phyloP scores from a whole-genome alignment of 2,113 vertebrate genomes.

The Sminthopsis crassicaudata region DNA sequence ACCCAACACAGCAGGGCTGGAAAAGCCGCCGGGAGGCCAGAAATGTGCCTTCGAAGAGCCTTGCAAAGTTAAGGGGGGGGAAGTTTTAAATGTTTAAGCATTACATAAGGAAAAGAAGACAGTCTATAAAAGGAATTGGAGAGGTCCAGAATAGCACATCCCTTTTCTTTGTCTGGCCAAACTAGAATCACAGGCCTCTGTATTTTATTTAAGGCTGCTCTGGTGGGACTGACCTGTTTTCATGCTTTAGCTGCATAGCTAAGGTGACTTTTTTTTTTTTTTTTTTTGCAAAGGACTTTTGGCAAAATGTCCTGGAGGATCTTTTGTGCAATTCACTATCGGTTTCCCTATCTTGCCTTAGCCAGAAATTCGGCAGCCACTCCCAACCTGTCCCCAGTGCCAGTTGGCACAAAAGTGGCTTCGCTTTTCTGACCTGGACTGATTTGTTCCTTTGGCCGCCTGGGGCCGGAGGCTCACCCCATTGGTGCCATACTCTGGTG shows the following conservation, averaged over 20 bases:
- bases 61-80: slow-evolving; percentile 4
- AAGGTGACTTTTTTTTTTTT: neutral
- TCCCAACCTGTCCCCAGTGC: neutral
- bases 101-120: neutral
- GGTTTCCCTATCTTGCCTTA: slow-evolving; percentile 2
- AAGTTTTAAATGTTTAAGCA: neutral
- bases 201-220: neutral
- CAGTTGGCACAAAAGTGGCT: slow-evolving; percentile 20
- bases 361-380: slow-evolving; percentile 20
- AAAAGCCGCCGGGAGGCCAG: slow-evolving; percentile 47
- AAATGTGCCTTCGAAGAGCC: slow-evolving; percentile 64
- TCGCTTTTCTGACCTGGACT: slow-evolving; percentile 27
- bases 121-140: neutral
- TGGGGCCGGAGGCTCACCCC: neutral
- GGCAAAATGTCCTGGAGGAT: slow-evolving; percentile 44
- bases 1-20: slow-evolving; percentile 27
- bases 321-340: slow-evolving; percentile 17
- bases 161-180: neutral
- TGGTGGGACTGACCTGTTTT: neutral
- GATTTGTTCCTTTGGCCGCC: neutral
- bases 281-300: slow-evolving; percentile 51
- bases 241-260: neutral
- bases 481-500: neutral
- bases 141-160: neutral
- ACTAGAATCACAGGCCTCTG: neutral